These are phyloP conservation scores for Laspeyria flexula DNA, from an alignment of 2,888 invertebrate genomes.

Conservation along the genomic window DNA sequence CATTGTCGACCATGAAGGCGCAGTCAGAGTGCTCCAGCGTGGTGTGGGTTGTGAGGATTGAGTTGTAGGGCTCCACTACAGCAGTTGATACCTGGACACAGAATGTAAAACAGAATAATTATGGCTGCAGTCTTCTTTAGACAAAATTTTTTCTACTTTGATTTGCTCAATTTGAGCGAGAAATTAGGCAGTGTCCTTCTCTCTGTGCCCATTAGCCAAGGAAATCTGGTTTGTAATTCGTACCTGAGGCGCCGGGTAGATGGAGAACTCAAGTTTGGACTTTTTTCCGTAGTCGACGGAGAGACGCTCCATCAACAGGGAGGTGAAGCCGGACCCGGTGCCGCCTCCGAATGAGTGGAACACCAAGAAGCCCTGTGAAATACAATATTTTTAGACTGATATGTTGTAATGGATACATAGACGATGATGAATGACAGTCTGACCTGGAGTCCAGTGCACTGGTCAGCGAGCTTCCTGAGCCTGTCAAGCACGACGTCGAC, in stretches of 20 bases:
- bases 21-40: constrained; percentile 95
- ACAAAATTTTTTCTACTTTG: too few relatives aligned
- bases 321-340: constrained; percentile 97
- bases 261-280: constrained; percentile 96
- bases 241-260: constrained; percentile 97
- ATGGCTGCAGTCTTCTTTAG: neutral
- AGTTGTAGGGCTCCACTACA: constrained; percentile 96
- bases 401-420: too few relatives aligned
- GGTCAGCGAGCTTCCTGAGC: constrained; percentile 93
- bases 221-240: too few relatives aligned
- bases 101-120: neutral
- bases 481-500: constrained; percentile 94
- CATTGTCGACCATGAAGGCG: constrained; percentile 97
- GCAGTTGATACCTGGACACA: constrained; percentile 91
- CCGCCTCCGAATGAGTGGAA: constrained; percentile 97
- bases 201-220: too few relatives aligned
- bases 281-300: constrained; percentile 97
- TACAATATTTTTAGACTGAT: neutral
- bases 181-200: constrained; percentile 27
- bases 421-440: too few relatives aligned
- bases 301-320: constrained; percentile 95
- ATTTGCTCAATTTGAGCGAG: neutral
- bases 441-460: constrained; percentile 94
- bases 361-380: constrained; percentile 92
- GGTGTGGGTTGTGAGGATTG: constrained; percentile 96